Base-by-base conservation (phyloP, 2,888 invertebrate genomes). In the Lepidochitona cinerea region DNA sequence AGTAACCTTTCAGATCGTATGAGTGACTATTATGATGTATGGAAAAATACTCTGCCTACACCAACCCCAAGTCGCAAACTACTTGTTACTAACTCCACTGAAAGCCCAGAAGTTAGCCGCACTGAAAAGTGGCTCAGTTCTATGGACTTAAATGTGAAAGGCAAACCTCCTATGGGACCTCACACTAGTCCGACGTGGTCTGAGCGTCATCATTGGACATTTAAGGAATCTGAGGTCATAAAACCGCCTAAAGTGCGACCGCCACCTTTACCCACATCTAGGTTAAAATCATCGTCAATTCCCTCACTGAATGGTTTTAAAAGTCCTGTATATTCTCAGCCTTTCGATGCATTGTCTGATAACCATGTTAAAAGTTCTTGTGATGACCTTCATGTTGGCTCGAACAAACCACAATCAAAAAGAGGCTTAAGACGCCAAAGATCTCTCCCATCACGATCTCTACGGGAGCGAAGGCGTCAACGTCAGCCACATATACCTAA, bases 21-120 rank as follows among this genome's bases (percentile, higher is more conserved):
- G 65, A 97, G 97, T 84, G 97, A 97, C 91, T 97, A 97, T 88
- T 97, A 97, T 92, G 97, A 97, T 89, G 94, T 97, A 83, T 97
- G 97, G 97, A 83, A 83, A 37, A 83, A 79, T 53, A 18, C 66
- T 3, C 14, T 37, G 14, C 35, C 66, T 3, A 37, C 66, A 14
- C 66, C 66, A 4, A 66, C 35, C 5, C 66, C 35, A 29, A 26
- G 26, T 18, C 35, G 66, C 3, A 37, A 66, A 5, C 12, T 12
- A 2, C 14, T 23, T 23, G 66, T 5, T n/a, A 23, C 18, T 36
- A 18, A 4, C 14, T 36, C 33, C 12, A 37, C 3, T 4, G 35
- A n/a, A 26, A 7, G 1, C 4, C 1, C 35, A 18, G 12, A 1
- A 2, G 1, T 59, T 14, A 14, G 12, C 29, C 29, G 29, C 32